These are phyloP conservation scores for Tragelaphus buxtoni DNA, from an alignment of 2,113 vertebrate genomes.

Conservation along the genomic window DNA sequence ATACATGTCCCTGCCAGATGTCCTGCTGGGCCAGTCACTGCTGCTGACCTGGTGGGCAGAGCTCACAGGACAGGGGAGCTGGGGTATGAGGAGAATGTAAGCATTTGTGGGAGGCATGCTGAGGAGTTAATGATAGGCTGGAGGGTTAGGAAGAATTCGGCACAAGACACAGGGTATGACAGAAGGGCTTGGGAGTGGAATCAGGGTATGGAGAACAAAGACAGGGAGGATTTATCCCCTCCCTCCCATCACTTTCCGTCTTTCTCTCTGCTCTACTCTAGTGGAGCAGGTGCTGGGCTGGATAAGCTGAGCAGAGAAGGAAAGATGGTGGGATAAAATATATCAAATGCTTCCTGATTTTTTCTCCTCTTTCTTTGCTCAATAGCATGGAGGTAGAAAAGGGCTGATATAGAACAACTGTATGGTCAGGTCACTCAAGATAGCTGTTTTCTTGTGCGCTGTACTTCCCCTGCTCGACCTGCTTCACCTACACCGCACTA, in stretches of 20 bases:
- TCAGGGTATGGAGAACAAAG: background rate
- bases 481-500: too few species aligned
- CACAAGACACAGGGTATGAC: background rate
- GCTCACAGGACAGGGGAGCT: background rate
- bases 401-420: background rate
- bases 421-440: too few species aligned
- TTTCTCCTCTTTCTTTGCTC: background rate
- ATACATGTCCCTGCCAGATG: background rate
- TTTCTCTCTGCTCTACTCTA: background rate
- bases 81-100: rapidly evolving
- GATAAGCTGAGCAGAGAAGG: background rate
- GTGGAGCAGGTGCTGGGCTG: background rate
- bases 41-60: background rate
- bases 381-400: background rate
- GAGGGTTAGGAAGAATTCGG: background rate
- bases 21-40: background rate
- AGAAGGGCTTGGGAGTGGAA: background rate
- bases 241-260: background rate
- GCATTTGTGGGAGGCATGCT: background rate
- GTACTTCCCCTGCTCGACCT: too few species aligned
- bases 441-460: too few species aligned
- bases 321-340: background rate
- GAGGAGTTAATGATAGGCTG: background rate
- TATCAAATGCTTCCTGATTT: background rate
- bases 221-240: background rate